Base-by-base conservation (phyloP, 2,113 vertebrate genomes). In the Gasterosteus nipponicus region DNA sequence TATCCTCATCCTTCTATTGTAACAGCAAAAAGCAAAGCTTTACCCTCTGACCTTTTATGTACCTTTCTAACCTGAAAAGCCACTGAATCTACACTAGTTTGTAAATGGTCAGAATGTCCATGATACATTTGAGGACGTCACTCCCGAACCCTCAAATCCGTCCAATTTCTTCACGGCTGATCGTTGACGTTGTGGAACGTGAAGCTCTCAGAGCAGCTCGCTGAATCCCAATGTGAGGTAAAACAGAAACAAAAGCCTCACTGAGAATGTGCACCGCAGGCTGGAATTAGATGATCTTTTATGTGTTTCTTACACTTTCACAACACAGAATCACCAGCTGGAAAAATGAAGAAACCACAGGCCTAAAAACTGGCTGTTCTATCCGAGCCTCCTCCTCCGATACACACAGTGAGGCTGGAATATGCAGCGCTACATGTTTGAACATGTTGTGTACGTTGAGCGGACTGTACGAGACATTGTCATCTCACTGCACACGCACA, bases 11-110 rank as follows among this genome's bases (percentile, higher is more conserved):
- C 59, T 73, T 46, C 29, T 29, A 49, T 44, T 64, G 44, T 62
- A 73, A 44, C 10, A 61, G 72, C 81, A 84, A 76, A 77, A 51
- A 66, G 12, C 67, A 78, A 67, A 79, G 16, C 10, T 75, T 77
- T 59, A 72, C 53, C 56, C 29, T 18, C 31, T 75, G 67, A 63
- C 31, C 59, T n/a, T 53, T 69, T 4, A n/a, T 61, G 33, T 73
- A 22, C n/a, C 7, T 18, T 49, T 49, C 46, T 29, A 19, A 46
- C 15, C 47, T 59, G 9, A 1, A 58, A 58, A 58, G 15, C 44
- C 7, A 22, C 3, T 15, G n/a, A 58, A 9, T 33, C 54, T n/a
- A 18, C 12, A 42, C 38, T 26, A 7, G 8, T 82, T 61, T 62
- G 63, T 75, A 51, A 70, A 44, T 58, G 56, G 5, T 71, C 26